These are phyloP conservation scores for Ganaspis brasiliensis DNA, from an alignment of 2,888 invertebrate species.

Conservation along the genomic window DNA sequence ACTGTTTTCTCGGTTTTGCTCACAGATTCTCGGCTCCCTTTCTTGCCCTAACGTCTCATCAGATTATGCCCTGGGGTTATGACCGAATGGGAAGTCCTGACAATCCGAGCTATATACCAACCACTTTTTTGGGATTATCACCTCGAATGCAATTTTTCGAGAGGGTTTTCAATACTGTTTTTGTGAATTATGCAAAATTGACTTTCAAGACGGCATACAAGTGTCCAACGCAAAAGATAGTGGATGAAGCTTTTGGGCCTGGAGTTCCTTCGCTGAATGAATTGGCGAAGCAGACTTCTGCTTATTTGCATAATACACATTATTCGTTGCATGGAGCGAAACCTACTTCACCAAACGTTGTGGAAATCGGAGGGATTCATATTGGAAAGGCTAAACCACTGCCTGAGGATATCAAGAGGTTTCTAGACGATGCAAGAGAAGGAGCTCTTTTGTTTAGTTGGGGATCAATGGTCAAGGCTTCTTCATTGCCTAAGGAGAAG, in stretches of 20 bases:
- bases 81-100: slow-evolving; percentile 83
- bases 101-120: slow-evolving; percentile 83
- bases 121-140: slow-evolving; percentile 81
- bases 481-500: slow-evolving; percentile 84
- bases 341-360: slow-evolving; percentile 83
- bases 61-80: slow-evolving; percentile 83
- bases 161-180: slow-evolving; percentile 81
- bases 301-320: slow-evolving; percentile 84
- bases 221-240: slow-evolving; percentile 72
- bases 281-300: slow-evolving; percentile 82
- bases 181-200: slow-evolving; percentile 68
- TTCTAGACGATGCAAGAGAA: slow-evolving; percentile 82
- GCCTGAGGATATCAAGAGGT: slow-evolving; percentile 83
- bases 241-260: slow-evolving; percentile 45
- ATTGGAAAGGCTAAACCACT: slow-evolving; percentile 78
- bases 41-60: slow-evolving; percentile 83
- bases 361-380: slow-evolving; percentile 81
- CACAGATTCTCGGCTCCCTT: slow-evolving; percentile 84
- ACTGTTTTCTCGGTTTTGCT: slow-evolving; percentile 86
- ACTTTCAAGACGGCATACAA: slow-evolving; percentile 75
- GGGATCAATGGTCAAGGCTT: slow-evolving; percentile 87
- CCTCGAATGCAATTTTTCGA: slow-evolving; percentile 80
- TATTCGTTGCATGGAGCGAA: slow-evolving; percentile 84
- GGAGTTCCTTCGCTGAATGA: slow-evolving; percentile 82
- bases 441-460: slow-evolving; percentile 87